These are phyloP conservation scores for Tribolium madens DNA, from an alignment of 1,140 invertebrate species.

Conservation along the genomic window DNA sequence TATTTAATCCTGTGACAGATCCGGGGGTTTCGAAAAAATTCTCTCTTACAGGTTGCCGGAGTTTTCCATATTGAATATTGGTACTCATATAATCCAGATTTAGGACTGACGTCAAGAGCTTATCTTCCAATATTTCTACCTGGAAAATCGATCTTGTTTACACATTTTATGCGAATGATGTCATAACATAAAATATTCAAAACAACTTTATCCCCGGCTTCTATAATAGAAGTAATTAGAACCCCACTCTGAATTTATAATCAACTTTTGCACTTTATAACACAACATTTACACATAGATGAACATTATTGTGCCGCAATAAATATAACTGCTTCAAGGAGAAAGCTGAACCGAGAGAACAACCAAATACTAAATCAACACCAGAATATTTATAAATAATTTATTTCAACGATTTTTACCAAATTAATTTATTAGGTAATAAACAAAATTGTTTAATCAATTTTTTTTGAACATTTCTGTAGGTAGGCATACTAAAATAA, in stretches of 20 bases:
- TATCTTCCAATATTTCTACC: conserved; percentile 76
- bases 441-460: background rate
- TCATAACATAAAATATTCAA: background rate
- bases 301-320: background rate
- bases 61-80: conserved; percentile 80
- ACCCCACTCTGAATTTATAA: background rate
- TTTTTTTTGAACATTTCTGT: background rate
- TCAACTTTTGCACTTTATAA: background rate
- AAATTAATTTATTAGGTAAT: too few species aligned
- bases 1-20: conserved; percentile 54
- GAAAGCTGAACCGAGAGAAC: too few species aligned
- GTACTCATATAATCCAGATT: conserved; percentile 81
- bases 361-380: background rate
- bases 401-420: too few species aligned
- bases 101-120: conserved; percentile 80
- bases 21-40: conserved; percentile 48
- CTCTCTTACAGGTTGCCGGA: conserved; percentile 63
- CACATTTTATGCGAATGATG: conserved; percentile 26
- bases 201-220: background rate
- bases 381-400: background rate
- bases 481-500: too few species aligned
- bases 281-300: conserved; percentile 8
- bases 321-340: background rate
- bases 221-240: background rate
- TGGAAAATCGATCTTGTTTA: conserved; percentile 60